These are phyloP conservation scores for Caenorhabditis sp. DNA, from an alignment of 2,888 invertebrate species.

Conservation along the genomic window DNA sequence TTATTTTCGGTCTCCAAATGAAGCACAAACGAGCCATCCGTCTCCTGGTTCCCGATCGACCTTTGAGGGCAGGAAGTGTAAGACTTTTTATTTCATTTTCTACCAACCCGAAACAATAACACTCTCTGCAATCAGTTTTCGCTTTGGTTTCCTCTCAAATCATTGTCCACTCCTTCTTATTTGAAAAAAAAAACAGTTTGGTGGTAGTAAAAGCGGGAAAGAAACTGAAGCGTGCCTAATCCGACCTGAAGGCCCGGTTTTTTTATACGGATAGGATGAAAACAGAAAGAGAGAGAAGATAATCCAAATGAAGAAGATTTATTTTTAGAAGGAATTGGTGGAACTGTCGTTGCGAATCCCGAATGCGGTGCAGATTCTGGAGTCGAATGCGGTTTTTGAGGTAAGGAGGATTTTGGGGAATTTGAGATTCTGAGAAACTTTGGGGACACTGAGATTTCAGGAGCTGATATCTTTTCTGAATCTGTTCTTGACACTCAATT, in stretches of 20 bases:
- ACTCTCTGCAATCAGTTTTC: conserved; percentile 17
- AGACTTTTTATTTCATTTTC: conserved; percentile 20
- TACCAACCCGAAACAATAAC: conserved; percentile 20
- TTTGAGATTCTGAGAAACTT: too few relatives aligned
- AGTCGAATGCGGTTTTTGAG: conserved; percentile 68
- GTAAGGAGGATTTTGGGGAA: conserved; percentile 9
- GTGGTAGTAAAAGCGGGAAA: conserved; percentile 17
- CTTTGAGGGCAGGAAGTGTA: conserved; percentile 67
- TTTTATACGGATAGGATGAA: conserved; percentile 5
- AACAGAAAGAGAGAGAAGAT: neutral
- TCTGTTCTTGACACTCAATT: neutral
- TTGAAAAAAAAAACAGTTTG: neutral
- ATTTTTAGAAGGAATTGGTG: conserved; percentile 67
- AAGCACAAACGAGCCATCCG: conserved; percentile 69
- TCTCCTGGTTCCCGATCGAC: conserved; percentile 66
- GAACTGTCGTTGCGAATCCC: conserved; percentile 67
- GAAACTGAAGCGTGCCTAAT: conserved; percentile 33
- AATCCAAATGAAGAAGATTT: conserved; percentile 32
- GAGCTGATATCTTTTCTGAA: neutral
- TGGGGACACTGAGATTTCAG: too few relatives aligned
- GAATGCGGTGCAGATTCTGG: conserved; percentile 66
- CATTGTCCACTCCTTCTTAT: neutral
- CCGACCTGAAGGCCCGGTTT: conserved; percentile 15
- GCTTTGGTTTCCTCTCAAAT: conserved; percentile 14
- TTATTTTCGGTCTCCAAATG: conserved; percentile 38